Conservation (phyloP, 2,797 vertebrate genomes). For the Nasua narica region DNA sequence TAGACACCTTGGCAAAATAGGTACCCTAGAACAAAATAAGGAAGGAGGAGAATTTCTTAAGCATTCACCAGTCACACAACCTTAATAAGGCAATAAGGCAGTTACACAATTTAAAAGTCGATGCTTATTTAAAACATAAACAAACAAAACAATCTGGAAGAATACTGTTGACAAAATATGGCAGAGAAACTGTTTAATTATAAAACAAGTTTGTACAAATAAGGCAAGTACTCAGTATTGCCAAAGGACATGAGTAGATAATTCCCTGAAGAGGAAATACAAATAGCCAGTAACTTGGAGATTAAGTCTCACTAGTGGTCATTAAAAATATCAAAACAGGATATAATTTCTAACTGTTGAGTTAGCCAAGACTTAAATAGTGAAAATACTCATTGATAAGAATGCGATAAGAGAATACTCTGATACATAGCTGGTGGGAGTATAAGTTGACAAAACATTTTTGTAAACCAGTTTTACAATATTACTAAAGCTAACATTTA, state of each 20-base stretch:
- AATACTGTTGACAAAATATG: not conserved
- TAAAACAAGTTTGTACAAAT: not conserved
- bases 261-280: not conserved
- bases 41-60: not conserved
- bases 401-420: not conserved
- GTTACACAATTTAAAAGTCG: not conserved
- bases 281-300: not conserved
- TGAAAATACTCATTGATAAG: not conserved
- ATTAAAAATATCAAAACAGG: not conserved
- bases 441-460: not conserved
- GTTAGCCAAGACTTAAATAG: not conserved
- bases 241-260: not conserved
- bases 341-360: conserved; percentile 1
- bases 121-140: not conserved
- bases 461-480: not conserved
- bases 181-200: not conserved
- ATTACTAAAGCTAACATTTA: not conserved
- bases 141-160: not conserved
- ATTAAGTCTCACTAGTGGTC: not conserved
- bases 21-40: not conserved
- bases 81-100: not conserved
- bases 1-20: not conserved
- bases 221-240: not conserved
- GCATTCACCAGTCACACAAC: not conserved
- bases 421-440: no score